Percentiles rank a stretch among this genome's conserved stretches.
Evolutionary conservation across 1,140 invertebrate genomes (phyloP).

Genomic region (Ips typographus): DNA sequence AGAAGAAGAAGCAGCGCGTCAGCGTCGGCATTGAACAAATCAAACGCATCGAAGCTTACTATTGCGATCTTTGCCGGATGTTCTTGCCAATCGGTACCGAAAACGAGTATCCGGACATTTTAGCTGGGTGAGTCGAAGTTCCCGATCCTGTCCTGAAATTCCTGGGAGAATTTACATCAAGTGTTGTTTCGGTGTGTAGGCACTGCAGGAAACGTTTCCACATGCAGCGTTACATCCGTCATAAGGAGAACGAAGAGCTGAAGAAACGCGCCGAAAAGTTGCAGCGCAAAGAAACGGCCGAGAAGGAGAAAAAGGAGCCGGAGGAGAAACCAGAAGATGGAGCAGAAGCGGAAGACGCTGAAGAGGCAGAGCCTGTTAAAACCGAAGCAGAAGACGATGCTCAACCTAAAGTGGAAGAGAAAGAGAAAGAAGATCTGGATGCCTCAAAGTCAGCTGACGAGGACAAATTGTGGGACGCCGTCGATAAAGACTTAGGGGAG

Average conservation of each 20-base stretch:
- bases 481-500: conserved; percentile 73
- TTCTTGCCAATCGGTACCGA: conserved; percentile 67
- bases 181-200: conserved; percentile 41
- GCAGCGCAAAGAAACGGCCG: conserved; percentile 56
- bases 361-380: conserved; percentile 36
- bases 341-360: conserved; percentile 40
- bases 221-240: conserved; percentile 69
- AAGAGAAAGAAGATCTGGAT: conserved; percentile 26
- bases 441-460: conserved; percentile 47
- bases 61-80: conserved; percentile 73
- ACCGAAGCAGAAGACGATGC: conserved; percentile 31
- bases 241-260: conserved; percentile 71
- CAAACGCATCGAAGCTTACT: conserved; percentile 71
- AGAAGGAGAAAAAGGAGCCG: conserved; percentile 43
- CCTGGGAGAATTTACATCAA: not conserved
- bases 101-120: conserved; percentile 56
- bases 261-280: conserved; percentile 68
- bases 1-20: conserved; percentile 58
- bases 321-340: conserved; percentile 17
- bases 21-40: conserved; percentile 76
- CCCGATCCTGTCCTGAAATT: not conserved
- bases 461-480: conserved; percentile 71
- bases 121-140: conserved; percentile 49
- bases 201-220: conserved; percentile 72
- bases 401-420: conserved; percentile 27